Evolutionary conservation across 2,888 invertebrate species (phyloP).

Genomic region (Cerastoderma edule): DNA sequence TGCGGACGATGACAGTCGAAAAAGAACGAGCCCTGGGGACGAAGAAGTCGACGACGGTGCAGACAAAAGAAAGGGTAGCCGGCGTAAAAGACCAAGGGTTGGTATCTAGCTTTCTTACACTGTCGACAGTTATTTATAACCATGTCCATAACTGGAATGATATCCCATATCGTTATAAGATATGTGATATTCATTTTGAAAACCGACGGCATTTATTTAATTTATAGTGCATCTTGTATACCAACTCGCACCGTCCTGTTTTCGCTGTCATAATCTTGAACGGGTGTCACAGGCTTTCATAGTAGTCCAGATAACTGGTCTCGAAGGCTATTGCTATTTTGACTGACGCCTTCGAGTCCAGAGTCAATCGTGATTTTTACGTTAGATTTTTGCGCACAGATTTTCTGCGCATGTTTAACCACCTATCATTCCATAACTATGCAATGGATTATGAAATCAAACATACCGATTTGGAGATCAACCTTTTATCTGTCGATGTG

Average conservation of each 20-base stretch:
- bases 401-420: no score
- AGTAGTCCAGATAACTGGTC: no score
- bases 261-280: background rate
- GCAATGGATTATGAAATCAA: no score
- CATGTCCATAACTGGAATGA: background rate
- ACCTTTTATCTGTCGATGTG: no score
- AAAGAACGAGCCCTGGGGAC: slow-evolving; percentile 49
- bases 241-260: background rate
- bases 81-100: slow-evolving; percentile 53
- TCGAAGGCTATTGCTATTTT: no score
- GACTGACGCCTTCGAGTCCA: no score
- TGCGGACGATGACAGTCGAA: slow-evolving; percentile 49
- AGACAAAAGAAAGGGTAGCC: slow-evolving; percentile 54
- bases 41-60: slow-evolving; percentile 50
- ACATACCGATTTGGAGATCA: no score
- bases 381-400: no score
- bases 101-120: background rate
- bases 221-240: background rate
- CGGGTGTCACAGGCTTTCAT: background rate
- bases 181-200: background rate
- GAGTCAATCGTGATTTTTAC: no score
- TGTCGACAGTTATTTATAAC: background rate
- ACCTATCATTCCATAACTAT: no score
- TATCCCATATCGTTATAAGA: background rate
- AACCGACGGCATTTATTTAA: background rate